Percentiles rank a stretch among this genome's conserved stretches.
Conservation (phyloP, 2,113 vertebrate genomes). For the Excalfactoria chinensis region DNA sequence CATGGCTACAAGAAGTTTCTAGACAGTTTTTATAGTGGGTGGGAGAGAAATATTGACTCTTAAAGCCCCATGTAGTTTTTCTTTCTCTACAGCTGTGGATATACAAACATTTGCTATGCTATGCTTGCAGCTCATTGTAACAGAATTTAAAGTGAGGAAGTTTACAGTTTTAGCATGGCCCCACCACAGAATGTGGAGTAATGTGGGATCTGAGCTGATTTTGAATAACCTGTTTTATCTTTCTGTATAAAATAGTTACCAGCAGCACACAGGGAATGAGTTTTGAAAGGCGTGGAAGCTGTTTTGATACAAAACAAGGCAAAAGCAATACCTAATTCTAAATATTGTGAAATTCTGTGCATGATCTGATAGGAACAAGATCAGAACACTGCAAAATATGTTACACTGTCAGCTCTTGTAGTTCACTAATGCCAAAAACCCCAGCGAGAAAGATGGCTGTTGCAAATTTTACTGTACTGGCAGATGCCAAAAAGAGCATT, state of each 20-base stretch:
- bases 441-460: not conserved
- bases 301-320: not conserved
- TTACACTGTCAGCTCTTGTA: not conserved
- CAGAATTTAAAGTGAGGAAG: slow-evolving; percentile 52
- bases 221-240: slow-evolving; percentile 2
- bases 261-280: not conserved
- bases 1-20: slow-evolving; percentile 28
- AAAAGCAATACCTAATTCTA: slow-evolving; percentile 18
- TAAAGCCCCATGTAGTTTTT: slow-evolving; percentile 46
- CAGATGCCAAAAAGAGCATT: slow-evolving; percentile 8
- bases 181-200: slow-evolving; percentile 17
- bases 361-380: not conserved
- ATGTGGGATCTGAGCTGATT: slow-evolving; percentile 5
- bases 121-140: slow-evolving; percentile 29
- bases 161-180: slow-evolving; percentile 16
- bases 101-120: slow-evolving; percentile 52
- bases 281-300: not conserved
- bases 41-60: slow-evolving; percentile 30
- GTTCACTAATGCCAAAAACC: not conserved
- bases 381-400: not conserved
- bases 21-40: not conserved
- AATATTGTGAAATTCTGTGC: not conserved
- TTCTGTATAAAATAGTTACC: not conserved
- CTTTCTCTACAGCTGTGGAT: slow-evolving; percentile 43
- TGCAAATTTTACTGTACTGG: not conserved